Evolutionary conservation across 2,113 vertebrate genomes (phyloP), one percentile per base, ranked within the genome.

Genomic region (Mobula birostris): DNA sequence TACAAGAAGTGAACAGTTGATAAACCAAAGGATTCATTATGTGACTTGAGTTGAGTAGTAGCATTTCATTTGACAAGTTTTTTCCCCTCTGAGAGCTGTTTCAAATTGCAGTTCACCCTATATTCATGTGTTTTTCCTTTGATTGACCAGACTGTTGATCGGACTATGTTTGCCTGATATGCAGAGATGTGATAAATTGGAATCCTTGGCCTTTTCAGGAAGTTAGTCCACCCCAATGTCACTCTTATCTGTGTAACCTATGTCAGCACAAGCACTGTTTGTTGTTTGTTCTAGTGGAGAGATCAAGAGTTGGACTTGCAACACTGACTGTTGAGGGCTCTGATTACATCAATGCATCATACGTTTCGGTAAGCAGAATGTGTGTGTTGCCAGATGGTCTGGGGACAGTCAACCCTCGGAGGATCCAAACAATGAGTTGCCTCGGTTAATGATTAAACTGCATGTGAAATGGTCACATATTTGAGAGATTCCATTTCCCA

Each of bases 281-380:
- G 48, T 94, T 61, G 87, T n/a, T 94, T 95, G 63, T 97, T 97
- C 74, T 94, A 99, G 98, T 97, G 94, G 98, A 99, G 95, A 97
- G 97, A 95, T 98, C 98, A 11, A 97, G 98, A 94, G 98, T 99
- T 78, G 96, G 97, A 93, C 97, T 99, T 95, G 97, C 97, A 0
- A 97, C 97, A 0, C 94, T 96, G 2, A 96, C 96, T 5, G 97
- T 97, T 83, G 98, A 98, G 95, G 96, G 97, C 1, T 97, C 98
- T 2, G 98, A 99, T 95, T 99, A 98, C 96, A 98, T 99, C 88
- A 99, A 99, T 94, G 98, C 98, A 29, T 99, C 98, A 8, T 98
- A 98, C 91, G 95, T 98, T 82, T 96, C 98, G 96, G 98, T 99
- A 95, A 97, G 97, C 96, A 94, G 12, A 88, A 63, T 88, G 83